These are phyloP conservation scores for Laspeyria flexula DNA, from an alignment of 2,888 invertebrate genomes.

Conservation along the genomic window DNA sequence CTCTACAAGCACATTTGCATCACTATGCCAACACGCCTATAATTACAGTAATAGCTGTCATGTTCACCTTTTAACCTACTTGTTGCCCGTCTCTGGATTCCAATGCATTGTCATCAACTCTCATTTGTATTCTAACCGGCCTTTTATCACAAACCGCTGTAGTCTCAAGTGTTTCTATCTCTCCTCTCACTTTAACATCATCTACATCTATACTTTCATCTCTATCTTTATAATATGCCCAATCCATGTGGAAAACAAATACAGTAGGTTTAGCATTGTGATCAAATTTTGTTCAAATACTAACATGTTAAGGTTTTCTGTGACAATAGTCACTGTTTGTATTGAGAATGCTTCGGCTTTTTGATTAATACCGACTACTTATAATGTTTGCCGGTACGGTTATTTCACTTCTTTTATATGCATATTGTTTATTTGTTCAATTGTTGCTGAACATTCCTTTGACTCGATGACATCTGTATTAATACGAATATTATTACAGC, in stretches of 20 bases:
- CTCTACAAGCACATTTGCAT: slow-evolving; percentile 62
- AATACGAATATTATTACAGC: slow-evolving; percentile 19
- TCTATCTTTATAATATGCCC: slow-evolving; percentile 65
- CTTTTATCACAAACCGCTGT: slow-evolving; percentile 74
- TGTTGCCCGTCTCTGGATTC: slow-evolving; percentile 72
- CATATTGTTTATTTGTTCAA: slow-evolving; percentile 66
- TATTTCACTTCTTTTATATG: slow-evolving; percentile 57
- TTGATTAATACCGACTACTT: slow-evolving; percentile 61
- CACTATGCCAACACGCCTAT: slow-evolving; percentile 68
- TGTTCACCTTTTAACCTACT: slow-evolving; percentile 84
- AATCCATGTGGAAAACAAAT: slow-evolving; percentile 68
- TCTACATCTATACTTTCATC: slow-evolving; percentile 50
- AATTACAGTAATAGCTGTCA: slow-evolving; percentile 77
- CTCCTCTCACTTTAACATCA: slow-evolving; percentile 57
- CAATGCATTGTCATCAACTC: slow-evolving; percentile 72
- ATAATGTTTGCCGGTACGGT: slow-evolving; percentile 58
- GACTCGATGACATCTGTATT: slow-evolving; percentile 50
- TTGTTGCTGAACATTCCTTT: slow-evolving; percentile 53
- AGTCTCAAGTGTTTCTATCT: slow-evolving; percentile 72
- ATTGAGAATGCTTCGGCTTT: slow-evolving; percentile 69
- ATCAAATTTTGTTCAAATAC: slow-evolving; percentile 69
- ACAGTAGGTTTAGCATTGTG: slow-evolving; percentile 63
- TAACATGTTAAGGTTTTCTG: slow-evolving; percentile 41
- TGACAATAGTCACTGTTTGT: slow-evolving; percentile 63
- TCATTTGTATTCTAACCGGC: slow-evolving; percentile 67